Percentiles rank a stretch among this genome's conserved stretches.
Evolutionary conservation across 2,797 vertebrate species (phyloP).

Genomic region (Chiroxiphia lanceolata): DNA sequence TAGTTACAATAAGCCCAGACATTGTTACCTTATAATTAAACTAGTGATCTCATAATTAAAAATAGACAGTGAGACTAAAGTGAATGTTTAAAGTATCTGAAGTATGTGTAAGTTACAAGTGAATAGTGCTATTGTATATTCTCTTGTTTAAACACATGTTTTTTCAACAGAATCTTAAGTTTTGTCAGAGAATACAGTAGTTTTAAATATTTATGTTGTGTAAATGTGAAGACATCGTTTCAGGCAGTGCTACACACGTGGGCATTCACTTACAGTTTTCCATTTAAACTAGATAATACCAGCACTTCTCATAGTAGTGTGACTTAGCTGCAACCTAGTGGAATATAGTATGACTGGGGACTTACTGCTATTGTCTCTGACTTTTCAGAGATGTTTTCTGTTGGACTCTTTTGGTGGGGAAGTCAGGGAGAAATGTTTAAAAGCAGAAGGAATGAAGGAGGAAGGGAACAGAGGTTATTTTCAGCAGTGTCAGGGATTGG

Average conservation of each 20-base stretch:
- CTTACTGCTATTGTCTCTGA: background rate
- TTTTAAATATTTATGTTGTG: background rate
- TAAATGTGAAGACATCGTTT: background rate
- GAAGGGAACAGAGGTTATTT: background rate
- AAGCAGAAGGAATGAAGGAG: background rate
- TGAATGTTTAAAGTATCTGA: background rate
- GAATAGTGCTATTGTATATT: background rate
- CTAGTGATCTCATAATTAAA: background rate
- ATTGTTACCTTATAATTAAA: background rate
- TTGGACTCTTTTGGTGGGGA: background rate
- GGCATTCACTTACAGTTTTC: background rate
- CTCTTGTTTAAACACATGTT: background rate
- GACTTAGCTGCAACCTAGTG: background rate
- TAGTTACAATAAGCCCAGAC: background rate
- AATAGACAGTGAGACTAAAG: background rate
- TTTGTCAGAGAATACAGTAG: background rate
- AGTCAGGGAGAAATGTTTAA: background rate
- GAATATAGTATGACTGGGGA: background rate
- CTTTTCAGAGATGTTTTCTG: background rate
- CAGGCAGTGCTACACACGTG: background rate
- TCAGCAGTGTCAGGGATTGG: background rate
- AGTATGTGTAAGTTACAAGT: background rate
- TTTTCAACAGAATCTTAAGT: background rate
- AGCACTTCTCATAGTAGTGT: background rate
- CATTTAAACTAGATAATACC: background rate